Conservation (phyloP, 2,888 invertebrate species). For the Tetranychus piercei region DNA sequence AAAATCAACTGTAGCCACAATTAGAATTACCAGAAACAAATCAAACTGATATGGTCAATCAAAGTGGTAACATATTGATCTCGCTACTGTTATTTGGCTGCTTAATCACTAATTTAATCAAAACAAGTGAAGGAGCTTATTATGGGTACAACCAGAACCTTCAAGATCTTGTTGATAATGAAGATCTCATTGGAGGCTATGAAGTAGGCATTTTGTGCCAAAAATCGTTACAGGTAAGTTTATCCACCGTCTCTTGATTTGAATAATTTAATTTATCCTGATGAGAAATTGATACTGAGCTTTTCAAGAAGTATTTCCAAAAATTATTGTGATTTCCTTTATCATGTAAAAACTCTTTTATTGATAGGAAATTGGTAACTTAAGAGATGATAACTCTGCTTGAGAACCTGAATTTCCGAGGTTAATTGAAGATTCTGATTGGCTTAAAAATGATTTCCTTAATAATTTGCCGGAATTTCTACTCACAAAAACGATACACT, state of each 20-base stretch:
- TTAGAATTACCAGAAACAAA: background rate
- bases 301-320: background rate
- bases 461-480: slow-evolving; percentile 54
- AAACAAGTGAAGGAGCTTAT: background rate
- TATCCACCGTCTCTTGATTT: background rate
- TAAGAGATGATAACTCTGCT: slow-evolving; percentile 1
- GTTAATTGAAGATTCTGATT: background rate
- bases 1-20: background rate
- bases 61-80: background rate
- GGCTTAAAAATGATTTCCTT: background rate
- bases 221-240: background rate
- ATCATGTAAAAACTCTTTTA: background rate
- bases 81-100: background rate
- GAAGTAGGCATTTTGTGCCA: background rate
- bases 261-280: background rate
- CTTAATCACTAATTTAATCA: background rate
- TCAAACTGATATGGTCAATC: background rate
- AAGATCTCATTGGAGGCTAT: background rate
- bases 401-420: background rate
- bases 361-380: background rate
- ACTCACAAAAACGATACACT: slow-evolving; percentile 45
- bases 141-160: background rate
- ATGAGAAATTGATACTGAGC: background rate
- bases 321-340: background rate
- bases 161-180: background rate